Base-by-base conservation (phyloP, 2,888 invertebrate genomes). In the Alloscopus bannaensis region DNA sequence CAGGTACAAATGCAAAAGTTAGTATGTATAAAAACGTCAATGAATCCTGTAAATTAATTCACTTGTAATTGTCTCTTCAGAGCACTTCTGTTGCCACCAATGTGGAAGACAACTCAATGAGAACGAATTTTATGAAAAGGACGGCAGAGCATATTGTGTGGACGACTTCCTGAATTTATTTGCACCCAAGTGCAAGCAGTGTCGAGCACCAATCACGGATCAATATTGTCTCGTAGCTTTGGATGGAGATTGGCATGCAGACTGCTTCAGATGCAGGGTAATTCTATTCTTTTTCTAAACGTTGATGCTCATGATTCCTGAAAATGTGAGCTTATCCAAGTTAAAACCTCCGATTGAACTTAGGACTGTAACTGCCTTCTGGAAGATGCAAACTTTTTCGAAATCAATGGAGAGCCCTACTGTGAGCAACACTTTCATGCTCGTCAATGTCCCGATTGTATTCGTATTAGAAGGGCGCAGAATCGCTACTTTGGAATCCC, bases 391-490 rank as follows among this genome's bases (percentile, higher is more conserved):
- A 84, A 81, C 73, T 86, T 86, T 70, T 84, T 78, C 55, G 86
- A 86, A 76, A 84, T 82, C 28, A 82, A 86, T 55, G 84, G 84
- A 1, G 81, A 84, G 36, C 85, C 85, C 6, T 85, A 84, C 47
- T 86, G 86, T 66, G 83, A 85, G 40, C 80, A 81, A 55, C 84
- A 84, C 50, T 85, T 83, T 57, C 86, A 86, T 55, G 86, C 83
- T 42, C 77, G 85, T 2, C 84, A 85, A 72, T 86, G 86, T 73
- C 86, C 86, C 0, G 86, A 86, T 72, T 86, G 86, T 60, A 81
- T 86, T n/a, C 84, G 83, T 50, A 83, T 86, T 45, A 76, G 86
- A 8, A 71, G 85, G 8, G 85, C 84, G 8, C 82, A 84, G 57
- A 82, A 84, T 24, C 57, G 62, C 16, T 86, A 84, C 59, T 86